Base-by-base conservation (phyloP, 2,797 vertebrate genomes). In the Cynodonichthys magdalenae region DNA sequence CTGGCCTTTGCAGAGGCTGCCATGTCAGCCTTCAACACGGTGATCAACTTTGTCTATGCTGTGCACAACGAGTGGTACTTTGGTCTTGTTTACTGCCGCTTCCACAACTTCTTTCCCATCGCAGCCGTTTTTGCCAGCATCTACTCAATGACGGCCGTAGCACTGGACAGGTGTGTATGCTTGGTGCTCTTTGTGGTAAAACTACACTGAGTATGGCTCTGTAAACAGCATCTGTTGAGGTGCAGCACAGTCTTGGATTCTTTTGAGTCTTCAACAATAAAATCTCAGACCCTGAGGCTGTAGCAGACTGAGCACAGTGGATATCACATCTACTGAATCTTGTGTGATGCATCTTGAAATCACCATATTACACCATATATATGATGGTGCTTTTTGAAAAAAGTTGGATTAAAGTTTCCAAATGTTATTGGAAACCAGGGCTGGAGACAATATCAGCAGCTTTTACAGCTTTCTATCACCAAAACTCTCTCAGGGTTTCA, bases 81-180 rank as follows among this genome's bases (percentile, higher is more conserved):
- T 0, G 96, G 96, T n/a, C 64, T 84, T n/a, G 84, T 89, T 61
- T 98, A 98, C 90, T 98, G 96, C 86, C 95, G 94, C 74, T 97
- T 98, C 83, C 96, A 98, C 89, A 98, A 98, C 95, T 96, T 98
- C 92, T 98, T 97, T 84, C 96, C 96, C 53, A 95, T 96, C 1
- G 95, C 96, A 0, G 95, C 96, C 0, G 94, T 98, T 54, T 97
- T 98, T 5, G 94, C 96, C 86, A 96, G 95, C 83, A 98, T 98
- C 85, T 97, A 96, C 92, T 97, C 96, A 77, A 98, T 98, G 96
- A 95, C 93, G 0, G 96, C 96, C 27, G 95, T 98, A 8, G 95
- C 96, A 4, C 87, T 96, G 55, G 96, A 98, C 89, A 95, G 96
- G 96, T 69, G 52, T 31, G 66, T 68, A 3, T 53, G 18, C 58